Evolutionary conservation across 2,797 vertebrate species (phyloP), one percentile per base, ranked within the genome.

Genomic region (Synaphobranchus kaupii): DNA sequence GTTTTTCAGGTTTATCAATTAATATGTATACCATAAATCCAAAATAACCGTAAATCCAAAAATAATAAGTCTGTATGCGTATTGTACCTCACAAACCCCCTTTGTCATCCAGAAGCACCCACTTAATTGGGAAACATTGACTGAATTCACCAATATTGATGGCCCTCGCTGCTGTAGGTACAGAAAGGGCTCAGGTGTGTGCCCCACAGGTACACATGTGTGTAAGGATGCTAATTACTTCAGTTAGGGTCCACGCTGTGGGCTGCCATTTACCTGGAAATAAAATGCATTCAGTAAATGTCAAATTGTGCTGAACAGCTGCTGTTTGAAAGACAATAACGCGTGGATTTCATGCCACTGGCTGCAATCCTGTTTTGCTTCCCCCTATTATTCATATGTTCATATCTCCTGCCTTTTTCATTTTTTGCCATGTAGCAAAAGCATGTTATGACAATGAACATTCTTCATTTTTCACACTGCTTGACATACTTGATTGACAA

Each of bases 231-330:
- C 82, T 94, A 93, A 94, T 93, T 92, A 90, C 78, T 83, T 89
- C 91, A 94, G 91, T 95, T 93, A 92, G 91, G 78, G 86, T 89
- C 88, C 90, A 90, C 91, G 92, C 93, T 92, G 92, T 91, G 91
- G 90, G 90, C 81, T 83, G 81, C 81, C 90, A 84, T 93, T 93
- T 93, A 92, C 90, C 91, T 94, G 90, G 85, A 90, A 92, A 93
- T 93, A 92, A 93, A 91, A 91, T 92, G 58, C 84, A 89, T 80
- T 80, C 76, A 48, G 76, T 80, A 80, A 80, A 80, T 80, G 76
- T 48, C 76, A 91, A 90, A 88, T 89, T 85, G 89, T 84, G 89
- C 87, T 87, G 88, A 90, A 90, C 92, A 92, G 89, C 93, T 94
- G 92, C 89, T 90, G 86, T 34, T 48, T 80, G 71, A 84, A 20